Conservation (phyloP, 2,797 vertebrate genomes). For the Platalea minor region DNA sequence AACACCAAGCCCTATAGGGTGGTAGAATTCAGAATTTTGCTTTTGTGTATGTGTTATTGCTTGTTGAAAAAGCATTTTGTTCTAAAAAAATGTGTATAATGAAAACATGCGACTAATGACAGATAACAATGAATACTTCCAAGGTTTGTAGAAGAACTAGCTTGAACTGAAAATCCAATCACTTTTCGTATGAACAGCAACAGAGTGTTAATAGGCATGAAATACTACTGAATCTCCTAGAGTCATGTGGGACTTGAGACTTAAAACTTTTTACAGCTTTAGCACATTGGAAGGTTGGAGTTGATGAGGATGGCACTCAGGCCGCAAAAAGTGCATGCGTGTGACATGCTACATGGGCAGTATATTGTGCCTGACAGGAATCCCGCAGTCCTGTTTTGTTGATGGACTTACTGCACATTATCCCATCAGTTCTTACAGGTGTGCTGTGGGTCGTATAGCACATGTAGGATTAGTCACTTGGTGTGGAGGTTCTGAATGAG, state of each 20-base stretch:
- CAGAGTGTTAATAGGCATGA: not conserved
- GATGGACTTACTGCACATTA: slow-evolving; percentile 77
- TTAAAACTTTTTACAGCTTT: not conserved
- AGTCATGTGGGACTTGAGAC: not conserved
- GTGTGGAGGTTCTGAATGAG: slow-evolving; percentile 78
- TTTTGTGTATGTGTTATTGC: not conserved
- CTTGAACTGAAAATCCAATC: not conserved
- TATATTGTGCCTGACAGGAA: slow-evolving; percentile 60
- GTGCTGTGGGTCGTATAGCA: slow-evolving; percentile 54
- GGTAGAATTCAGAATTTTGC: not conserved
- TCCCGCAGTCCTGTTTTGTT: slow-evolving; percentile 74
- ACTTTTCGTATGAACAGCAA: not conserved
- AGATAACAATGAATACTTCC: not conserved
- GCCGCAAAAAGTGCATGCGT: slow-evolving; percentile 25
- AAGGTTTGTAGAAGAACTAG: not conserved
- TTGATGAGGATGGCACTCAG: not conserved
- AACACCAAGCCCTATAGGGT: not conserved
- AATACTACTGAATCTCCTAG: not conserved
- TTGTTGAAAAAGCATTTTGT: not conserved
- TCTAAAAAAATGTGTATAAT: not conserved
- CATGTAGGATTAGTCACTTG: slow-evolving; percentile 68
- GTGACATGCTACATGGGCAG: slow-evolving; percentile 62
- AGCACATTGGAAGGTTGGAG: not conserved
- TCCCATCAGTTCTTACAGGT: slow-evolving; percentile 74
- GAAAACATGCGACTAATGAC: not conserved